Evolutionary conservation across 2,113 vertebrate genomes (phyloP), one percentile per base, ranked within the genome.

Genomic region (Aphelocoma coerulescens): DNA sequence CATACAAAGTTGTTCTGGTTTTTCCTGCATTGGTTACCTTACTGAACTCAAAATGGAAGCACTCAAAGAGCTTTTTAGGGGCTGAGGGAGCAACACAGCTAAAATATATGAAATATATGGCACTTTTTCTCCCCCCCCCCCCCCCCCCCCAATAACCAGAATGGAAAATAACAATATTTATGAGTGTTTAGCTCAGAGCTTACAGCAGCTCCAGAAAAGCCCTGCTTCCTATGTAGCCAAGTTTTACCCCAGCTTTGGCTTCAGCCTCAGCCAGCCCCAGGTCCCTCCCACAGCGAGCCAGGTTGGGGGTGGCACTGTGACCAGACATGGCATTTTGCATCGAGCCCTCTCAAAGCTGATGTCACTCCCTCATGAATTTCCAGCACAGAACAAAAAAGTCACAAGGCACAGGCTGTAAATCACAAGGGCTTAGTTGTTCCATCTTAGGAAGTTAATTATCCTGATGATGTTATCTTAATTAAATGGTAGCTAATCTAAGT

Each of bases 401-500:
- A 94, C 91, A 93, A 54, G 88, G 86, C 91, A 69, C 43, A 78
- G 54, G 59, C 85, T 94, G 78, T 66, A 91, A 95, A 89, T 92
- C 92, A 92, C 88, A 91, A 92, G 93, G 92, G 95, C 76, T 95
- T 91, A 52, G 71, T 52, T 35, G 39, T 69, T 94, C 88, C 72
- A 87, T 83, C 91, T 77, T 92, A 59, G 78, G 80, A 95, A 90
- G 78, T 88, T 97, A 94, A 96, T 97, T 97, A 95, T 91, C 91
- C 89, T 69, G 67, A 65, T 92, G 84, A 93, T 76, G 49, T 74
- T 71, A 93, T 74, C 92, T 97, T 97, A 98, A 98, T 98, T 96
- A 98, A 97, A 96, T 77, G 52, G 79, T 91, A 92, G 88, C 76
- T 96, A 92, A 84, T 93, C 95, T 97, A 95, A 96, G 81, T 97